These are phyloP conservation scores for Xyrauchen texanus DNA, from an alignment of 2,113 vertebrate species.

Conservation along the genomic window DNA sequence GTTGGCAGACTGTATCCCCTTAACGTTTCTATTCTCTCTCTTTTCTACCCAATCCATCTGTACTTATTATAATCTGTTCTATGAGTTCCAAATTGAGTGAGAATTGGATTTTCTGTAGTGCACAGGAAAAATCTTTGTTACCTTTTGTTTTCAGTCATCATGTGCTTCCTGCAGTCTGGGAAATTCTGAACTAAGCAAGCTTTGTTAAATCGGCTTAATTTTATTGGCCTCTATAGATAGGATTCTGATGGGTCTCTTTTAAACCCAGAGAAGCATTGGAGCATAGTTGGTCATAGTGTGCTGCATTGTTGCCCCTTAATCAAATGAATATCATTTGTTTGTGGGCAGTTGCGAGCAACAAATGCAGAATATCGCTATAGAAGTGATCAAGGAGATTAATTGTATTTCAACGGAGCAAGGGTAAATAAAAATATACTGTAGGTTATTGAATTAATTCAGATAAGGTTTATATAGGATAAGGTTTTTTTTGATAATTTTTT, in stretches of 20 bases:
- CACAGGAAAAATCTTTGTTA: neutral
- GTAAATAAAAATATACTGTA: too few relatives aligned
- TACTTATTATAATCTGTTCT: conserved; percentile 7
- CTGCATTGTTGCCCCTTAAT: conserved; percentile 2
- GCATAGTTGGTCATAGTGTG: neutral
- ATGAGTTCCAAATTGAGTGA: conserved; percentile 8
- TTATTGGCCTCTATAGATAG: neutral
- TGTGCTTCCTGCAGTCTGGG: neutral
- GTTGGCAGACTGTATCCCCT: conserved; percentile 19
- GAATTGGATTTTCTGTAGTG: conserved; percentile 6
- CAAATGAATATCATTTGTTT: conserved; percentile 24
- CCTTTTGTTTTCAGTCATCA: conserved; percentile 1
- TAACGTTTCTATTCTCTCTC: neutral
- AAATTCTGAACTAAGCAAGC: conserved; percentile 2
- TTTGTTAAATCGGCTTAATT: conserved; percentile 32
- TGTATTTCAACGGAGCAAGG: too few relatives aligned
- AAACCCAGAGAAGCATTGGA: neutral
- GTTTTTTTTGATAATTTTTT: too few relatives aligned
- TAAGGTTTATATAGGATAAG: too few relatives aligned
- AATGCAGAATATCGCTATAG: too few relatives aligned
- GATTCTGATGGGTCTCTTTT: neutral
- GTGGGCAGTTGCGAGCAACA: neutral
- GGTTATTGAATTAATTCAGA: too few relatives aligned
- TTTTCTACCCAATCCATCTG: neutral
- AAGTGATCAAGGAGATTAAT: too few relatives aligned